These are phyloP conservation scores for Vanessa tameamea DNA, from an alignment of 1,140 invertebrate genomes.

Conservation along the genomic window DNA sequence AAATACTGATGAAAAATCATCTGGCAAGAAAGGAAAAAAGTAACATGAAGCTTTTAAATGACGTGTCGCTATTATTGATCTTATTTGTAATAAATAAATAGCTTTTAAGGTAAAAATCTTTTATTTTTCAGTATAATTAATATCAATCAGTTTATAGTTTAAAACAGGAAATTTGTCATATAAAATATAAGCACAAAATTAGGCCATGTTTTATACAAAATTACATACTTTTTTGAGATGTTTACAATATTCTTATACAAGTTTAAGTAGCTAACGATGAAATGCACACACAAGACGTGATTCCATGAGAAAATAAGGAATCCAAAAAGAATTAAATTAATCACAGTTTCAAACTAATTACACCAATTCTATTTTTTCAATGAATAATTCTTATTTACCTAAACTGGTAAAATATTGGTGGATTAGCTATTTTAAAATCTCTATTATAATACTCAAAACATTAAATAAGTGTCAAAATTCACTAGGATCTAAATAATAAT, in stretches of 20 bases:
- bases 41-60: slow-evolving; percentile 34
- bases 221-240: slow-evolving; percentile 1
- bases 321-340: no score
- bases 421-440: neutral
- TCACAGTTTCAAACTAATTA: no score
- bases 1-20: slow-evolving; percentile 68
- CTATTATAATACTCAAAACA: neutral
- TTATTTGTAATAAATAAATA: slow-evolving; percentile 31
- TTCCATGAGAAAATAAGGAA: no score
- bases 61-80: slow-evolving; percentile 38
- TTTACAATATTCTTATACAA: neutral
- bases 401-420: neutral
- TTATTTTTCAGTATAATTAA: slow-evolving; percentile 24
- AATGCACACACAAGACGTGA: no score
- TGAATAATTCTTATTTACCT: no score
- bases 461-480: slow-evolving; percentile 13
- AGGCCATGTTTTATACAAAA: neutral
- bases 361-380: no score
- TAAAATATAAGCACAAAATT: neutral
- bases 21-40: slow-evolving; percentile 73
- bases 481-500: slow-evolving; percentile 12
- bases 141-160: neutral
- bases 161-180: slow-evolving; percentile 4
- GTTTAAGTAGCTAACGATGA: no score
- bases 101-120: slow-evolving; percentile 37